Conservation (phyloP, 2,888 invertebrate genomes). For the Stenodera caucasica region DNA sequence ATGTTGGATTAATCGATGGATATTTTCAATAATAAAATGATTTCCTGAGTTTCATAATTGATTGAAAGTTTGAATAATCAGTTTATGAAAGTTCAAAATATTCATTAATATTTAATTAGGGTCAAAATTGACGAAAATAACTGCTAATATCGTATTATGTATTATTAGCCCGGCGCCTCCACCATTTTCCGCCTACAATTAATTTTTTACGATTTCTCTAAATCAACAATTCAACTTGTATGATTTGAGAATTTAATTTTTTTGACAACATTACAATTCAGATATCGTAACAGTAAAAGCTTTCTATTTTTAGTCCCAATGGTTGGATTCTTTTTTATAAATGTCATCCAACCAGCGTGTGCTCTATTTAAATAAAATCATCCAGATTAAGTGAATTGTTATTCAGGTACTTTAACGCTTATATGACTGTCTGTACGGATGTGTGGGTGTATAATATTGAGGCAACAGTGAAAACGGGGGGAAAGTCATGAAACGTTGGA, state of each 20-base stretch:
- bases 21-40: too few relatives aligned
- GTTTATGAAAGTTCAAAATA: too few relatives aligned
- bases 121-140: too few relatives aligned
- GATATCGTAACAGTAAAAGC: conserved; percentile 16
- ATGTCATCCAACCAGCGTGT: conserved; percentile 2
- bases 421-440: not conserved
- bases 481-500: conserved; percentile 11
- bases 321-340: conserved; percentile 10
- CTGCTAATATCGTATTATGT: too few relatives aligned
- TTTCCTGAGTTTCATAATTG: too few relatives aligned
- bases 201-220: too few relatives aligned
- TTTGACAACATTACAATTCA: conserved; percentile 24
- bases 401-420: conserved; percentile 34
- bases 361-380: conserved; percentile 30
- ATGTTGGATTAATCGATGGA: too few relatives aligned
- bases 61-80: too few relatives aligned
- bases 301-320: conserved; percentile 23
- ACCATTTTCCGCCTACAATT: not conserved
- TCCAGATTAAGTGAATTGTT: conserved; percentile 31
- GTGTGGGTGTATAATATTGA: not conserved
- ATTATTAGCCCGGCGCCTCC: conserved; percentile 1
- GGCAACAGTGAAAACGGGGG: conserved; percentile 7
- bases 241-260: conserved; percentile 1
- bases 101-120: too few relatives aligned
- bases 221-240: too few relatives aligned